These are phyloP conservation scores for Molorchus minor DNA, from an alignment of 2,888 invertebrate species.

Conservation along the genomic window DNA sequence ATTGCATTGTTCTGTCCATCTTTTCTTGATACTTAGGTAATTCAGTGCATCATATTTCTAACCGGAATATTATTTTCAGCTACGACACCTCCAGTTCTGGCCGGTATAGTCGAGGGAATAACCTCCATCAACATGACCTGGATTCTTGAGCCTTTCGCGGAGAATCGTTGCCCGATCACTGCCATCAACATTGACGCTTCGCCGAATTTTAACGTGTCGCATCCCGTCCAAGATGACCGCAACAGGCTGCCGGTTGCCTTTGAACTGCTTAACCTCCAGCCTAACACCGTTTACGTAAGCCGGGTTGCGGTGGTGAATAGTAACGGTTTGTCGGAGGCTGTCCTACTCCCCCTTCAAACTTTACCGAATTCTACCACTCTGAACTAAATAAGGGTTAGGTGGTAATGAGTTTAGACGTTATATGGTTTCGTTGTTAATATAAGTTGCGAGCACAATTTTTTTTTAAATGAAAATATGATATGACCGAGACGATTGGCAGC, in stretches of 20 bases:
- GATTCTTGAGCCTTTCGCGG: constrained; percentile 13
- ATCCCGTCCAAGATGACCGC: not conserved
- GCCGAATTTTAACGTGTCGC: constrained; percentile 1
- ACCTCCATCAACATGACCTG: constrained; percentile 27
- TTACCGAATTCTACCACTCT: not conserved
- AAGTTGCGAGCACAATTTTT: no score
- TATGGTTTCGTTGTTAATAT: no score
- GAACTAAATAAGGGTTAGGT: no score
- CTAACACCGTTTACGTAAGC: not conserved
- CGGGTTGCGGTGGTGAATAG: not conserved
- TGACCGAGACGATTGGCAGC: no score
- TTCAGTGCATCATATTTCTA: not conserved
- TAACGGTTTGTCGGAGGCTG: not conserved
- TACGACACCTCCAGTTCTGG: constrained; percentile 18
- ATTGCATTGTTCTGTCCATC: not conserved
- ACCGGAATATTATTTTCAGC: constrained; percentile 8
- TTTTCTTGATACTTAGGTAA: not conserved
- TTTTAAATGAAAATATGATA: no score
- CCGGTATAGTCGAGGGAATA: not conserved
- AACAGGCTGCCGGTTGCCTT: not conserved
- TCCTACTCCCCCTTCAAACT: not conserved
- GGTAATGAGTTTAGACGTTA: no score
- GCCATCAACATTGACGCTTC: not conserved
- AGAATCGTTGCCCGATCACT: constrained; percentile 24
- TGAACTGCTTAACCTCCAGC: not conserved